phyloP scores from a whole-genome alignment of 2,888 invertebrate species.

The Thymelicus sylvestris region DNA sequence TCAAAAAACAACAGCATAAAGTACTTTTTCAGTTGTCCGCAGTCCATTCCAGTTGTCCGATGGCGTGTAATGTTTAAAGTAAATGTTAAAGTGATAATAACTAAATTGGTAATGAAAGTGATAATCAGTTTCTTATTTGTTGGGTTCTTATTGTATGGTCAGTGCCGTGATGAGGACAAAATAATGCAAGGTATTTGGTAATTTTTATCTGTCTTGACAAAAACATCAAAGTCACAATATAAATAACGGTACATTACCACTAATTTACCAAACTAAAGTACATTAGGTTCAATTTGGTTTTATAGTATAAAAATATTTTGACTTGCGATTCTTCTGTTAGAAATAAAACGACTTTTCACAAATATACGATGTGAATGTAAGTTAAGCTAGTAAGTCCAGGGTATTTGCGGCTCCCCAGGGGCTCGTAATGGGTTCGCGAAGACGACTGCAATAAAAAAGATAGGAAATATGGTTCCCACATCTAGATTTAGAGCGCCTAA shows the following conservation, averaged over 20 bases:
- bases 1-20: constrained; percentile 25
- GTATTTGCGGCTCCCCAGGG: constrained; percentile 64
- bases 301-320: background rate
- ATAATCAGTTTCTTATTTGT: constrained; percentile 50
- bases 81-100: background rate
- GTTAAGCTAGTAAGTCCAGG: constrained; percentile 60
- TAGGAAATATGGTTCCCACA: constrained; percentile 61
- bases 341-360: constrained; percentile 39
- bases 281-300: too few species aligned
- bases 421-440: constrained; percentile 70
- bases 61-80: background rate
- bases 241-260: too few species aligned
- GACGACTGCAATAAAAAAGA: constrained; percentile 68
- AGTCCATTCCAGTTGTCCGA: background rate
- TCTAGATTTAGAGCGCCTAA: constrained; percentile 69
- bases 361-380: constrained; percentile 46
- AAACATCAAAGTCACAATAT: background rate
- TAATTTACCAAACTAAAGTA: too few species aligned
- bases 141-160: constrained; percentile 47
- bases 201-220: background rate
- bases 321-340: background rate
- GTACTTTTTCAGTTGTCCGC: constrained; percentile 20
- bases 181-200: constrained; percentile 69
- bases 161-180: constrained; percentile 75
- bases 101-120: constrained; percentile 44